These are phyloP conservation scores for Gymnothorax javanicus DNA, from an alignment of 2,797 vertebrate genomes.

Conservation along the genomic window DNA sequence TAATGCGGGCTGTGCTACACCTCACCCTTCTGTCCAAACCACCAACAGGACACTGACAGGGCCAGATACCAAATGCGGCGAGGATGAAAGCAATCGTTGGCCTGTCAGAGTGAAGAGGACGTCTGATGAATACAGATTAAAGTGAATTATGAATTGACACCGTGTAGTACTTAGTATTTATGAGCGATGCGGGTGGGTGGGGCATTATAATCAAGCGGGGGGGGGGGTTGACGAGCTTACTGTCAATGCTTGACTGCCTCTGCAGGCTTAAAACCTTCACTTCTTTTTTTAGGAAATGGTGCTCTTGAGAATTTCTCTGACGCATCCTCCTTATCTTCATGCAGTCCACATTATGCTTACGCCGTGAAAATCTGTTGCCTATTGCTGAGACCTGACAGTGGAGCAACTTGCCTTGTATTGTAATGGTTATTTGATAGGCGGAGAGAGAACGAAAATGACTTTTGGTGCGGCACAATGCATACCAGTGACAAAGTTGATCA, in stretches of 20 bases:
- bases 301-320: neutral
- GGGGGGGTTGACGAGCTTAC: neutral
- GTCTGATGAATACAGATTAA: neutral
- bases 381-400: neutral
- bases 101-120: neutral
- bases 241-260: neutral
- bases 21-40: neutral
- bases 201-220: neutral
- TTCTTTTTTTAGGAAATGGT: neutral
- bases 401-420: neutral
- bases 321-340: neutral
- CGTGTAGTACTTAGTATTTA: neutral
- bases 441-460: neutral
- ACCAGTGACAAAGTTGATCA: neutral
- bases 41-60: neutral
- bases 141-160: neutral
- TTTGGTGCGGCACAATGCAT: neutral
- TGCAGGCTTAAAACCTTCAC: neutral
- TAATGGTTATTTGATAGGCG: neutral
- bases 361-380: neutral
- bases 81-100: neutral
- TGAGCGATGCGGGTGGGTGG: neutral
- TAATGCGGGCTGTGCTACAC: neutral
- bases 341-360: neutral
- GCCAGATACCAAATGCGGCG: neutral